These are phyloP conservation scores for Pissodes strobi DNA, from an alignment of 1,140 invertebrate species.

Conservation along the genomic window DNA sequence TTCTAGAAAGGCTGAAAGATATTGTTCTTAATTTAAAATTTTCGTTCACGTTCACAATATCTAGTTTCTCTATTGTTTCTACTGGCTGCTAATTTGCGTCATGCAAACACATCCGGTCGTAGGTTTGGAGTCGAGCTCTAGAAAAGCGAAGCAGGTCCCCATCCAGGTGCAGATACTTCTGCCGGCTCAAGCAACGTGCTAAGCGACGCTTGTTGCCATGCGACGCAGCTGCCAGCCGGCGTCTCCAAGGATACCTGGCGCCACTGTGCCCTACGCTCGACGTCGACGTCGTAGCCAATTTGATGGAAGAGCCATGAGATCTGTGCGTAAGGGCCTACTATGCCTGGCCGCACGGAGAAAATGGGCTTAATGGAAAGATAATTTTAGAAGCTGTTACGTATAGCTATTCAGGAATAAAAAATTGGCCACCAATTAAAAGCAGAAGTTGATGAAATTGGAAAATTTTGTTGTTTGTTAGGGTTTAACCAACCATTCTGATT, in stretches of 20 bases:
- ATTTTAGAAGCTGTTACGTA: background rate
- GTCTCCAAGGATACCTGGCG: conserved; percentile 58
- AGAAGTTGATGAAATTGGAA: no score
- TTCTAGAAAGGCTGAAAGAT: no score
- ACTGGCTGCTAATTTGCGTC: no score
- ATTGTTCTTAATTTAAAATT: no score
- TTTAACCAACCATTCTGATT: no score
- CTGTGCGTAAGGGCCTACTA: conserved; percentile 27
- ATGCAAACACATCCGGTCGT: no score
- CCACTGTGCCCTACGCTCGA: conserved; percentile 46
- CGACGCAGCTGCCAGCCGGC: conserved; percentile 51
- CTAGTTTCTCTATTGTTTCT: no score
- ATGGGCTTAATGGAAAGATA: background rate
- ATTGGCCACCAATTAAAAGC: no score
- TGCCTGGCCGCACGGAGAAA: background rate
- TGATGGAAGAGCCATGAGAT: conserved; percentile 39
- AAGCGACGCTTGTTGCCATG: conserved; percentile 52
- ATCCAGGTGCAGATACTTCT: conserved; percentile 36
- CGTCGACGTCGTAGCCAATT: conserved; percentile 48
- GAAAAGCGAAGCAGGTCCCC: background rate
- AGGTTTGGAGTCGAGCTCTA: background rate
- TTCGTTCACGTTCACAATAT: no score
- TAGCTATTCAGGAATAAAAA: background rate
- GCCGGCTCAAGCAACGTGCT: conserved; percentile 23
- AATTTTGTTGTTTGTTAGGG: no score